Conservation (phyloP, 2,888 invertebrate species). For the Chymomyza caudatula region DNA sequence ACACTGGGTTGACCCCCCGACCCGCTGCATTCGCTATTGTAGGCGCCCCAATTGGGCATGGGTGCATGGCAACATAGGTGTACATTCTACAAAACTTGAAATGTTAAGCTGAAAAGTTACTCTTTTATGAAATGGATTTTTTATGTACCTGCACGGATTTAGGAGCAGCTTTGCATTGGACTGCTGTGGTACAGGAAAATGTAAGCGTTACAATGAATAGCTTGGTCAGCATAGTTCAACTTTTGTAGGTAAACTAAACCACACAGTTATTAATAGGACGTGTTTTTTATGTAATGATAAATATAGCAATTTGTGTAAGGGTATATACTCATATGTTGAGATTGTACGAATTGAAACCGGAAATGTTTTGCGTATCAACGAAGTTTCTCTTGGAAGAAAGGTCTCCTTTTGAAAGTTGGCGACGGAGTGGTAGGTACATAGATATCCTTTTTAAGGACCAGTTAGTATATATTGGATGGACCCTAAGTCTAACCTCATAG, state of each 20-base stretch:
- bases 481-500: no score
- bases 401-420: not conserved
- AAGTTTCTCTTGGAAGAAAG: no score
- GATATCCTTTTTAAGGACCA: no score
- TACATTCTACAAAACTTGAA: constrained; percentile 36
- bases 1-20: constrained; percentile 51
- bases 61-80: constrained; percentile 49
- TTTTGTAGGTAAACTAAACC: not conserved
- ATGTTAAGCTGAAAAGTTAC: not conserved
- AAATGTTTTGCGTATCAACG: no score
- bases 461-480: no score
- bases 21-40: constrained; percentile 39
- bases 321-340: no score
- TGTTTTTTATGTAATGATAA: no score
- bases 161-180: constrained; percentile 50
- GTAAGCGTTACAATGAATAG: not conserved
- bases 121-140: not conserved
- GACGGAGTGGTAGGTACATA: no score
- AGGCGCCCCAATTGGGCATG: constrained; percentile 56
- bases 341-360: no score
- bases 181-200: constrained; percentile 10
- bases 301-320: no score
- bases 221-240: constrained; percentile 7
- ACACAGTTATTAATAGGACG: not conserved
- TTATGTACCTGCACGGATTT: constrained; percentile 45